Percentiles rank a stretch among this genome's conserved stretches.
These are phyloP conservation scores for Rhabdornis inornatus DNA, from an alignment of 2,113 vertebrate species.

Conservation along the genomic window DNA sequence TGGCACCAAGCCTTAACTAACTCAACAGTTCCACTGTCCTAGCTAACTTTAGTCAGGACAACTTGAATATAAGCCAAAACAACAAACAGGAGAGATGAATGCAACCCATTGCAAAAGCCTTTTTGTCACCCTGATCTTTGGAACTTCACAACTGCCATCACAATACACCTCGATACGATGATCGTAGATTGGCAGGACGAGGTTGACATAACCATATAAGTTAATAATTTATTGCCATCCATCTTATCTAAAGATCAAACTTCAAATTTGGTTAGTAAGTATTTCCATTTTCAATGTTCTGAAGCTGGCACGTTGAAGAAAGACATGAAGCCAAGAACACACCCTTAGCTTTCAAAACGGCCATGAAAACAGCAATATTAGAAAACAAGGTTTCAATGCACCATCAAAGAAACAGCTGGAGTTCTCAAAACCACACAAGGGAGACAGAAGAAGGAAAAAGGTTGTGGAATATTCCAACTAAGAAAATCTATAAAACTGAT, in stretches of 20 bases:
- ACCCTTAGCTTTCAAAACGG: neutral
- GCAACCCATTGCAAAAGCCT: neutral
- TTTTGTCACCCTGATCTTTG: conserved; percentile 11
- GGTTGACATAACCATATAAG: neutral
- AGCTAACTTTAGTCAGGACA: neutral
- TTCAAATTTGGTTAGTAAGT: neutral
- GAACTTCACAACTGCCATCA: neutral
- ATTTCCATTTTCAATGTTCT: neutral
- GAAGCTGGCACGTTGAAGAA: neutral
- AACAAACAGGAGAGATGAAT: neutral
- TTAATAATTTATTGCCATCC: conserved; percentile 56
- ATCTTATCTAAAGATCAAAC: conserved; percentile 28
- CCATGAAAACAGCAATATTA: neutral
- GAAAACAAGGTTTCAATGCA: neutral
- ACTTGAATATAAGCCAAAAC: neutral
- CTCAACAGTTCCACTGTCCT: neutral
- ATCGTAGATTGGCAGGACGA: neutral
- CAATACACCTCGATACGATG: neutral
- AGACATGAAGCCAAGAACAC: neutral
- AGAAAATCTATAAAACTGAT: neutral
- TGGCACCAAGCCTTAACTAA: neutral
- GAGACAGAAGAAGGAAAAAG: neutral
- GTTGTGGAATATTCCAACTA: neutral
- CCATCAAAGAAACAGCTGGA: neutral
- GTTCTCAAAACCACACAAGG: neutral